Percentiles rank a stretch among this genome's conserved stretches.
These are phyloP conservation scores for Bryconaethiops microstoma DNA, from an alignment of 2,797 vertebrate genomes.

Conservation along the genomic window DNA sequence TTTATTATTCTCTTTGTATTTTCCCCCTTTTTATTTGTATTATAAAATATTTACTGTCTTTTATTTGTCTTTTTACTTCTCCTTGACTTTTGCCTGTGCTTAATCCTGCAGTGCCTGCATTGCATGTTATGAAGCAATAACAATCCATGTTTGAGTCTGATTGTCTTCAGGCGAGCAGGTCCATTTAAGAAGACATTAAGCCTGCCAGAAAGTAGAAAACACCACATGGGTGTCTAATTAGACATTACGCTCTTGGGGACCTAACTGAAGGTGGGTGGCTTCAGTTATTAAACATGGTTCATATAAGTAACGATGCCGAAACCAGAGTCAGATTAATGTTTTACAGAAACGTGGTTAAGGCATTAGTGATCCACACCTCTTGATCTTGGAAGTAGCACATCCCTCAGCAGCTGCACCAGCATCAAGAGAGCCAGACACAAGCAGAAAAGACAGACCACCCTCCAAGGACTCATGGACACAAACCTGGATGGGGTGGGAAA, in stretches of 20 bases:
- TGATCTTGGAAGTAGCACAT: constrained; percentile 61
- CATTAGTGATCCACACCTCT: constrained; percentile 63
- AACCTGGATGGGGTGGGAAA: constrained; percentile 62
- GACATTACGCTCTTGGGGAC: no score
- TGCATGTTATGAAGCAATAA: neutral
- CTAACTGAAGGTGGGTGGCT: no score
- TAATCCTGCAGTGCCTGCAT: neutral
- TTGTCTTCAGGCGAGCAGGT: neutral
- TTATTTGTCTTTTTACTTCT: no score
- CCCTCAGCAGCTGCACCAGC: constrained; percentile 58
- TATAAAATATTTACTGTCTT: no score
- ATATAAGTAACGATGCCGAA: no score
- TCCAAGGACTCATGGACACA: constrained; percentile 67
- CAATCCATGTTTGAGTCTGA: neutral
- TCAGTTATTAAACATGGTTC: neutral
- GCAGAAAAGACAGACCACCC: constrained; percentile 66
- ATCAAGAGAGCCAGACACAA: constrained; percentile 65
- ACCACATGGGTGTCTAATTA: no score
- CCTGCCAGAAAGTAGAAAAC: no score
- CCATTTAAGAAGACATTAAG: neutral
- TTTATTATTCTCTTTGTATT: no score
- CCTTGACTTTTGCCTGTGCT: no score
- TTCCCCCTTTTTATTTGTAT: no score
- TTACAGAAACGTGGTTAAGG: neutral
- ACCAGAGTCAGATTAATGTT: neutral